phyloP scores from a whole-genome alignment of 1,140 invertebrate genomes.

The Cydia fagiglandana region DNA sequence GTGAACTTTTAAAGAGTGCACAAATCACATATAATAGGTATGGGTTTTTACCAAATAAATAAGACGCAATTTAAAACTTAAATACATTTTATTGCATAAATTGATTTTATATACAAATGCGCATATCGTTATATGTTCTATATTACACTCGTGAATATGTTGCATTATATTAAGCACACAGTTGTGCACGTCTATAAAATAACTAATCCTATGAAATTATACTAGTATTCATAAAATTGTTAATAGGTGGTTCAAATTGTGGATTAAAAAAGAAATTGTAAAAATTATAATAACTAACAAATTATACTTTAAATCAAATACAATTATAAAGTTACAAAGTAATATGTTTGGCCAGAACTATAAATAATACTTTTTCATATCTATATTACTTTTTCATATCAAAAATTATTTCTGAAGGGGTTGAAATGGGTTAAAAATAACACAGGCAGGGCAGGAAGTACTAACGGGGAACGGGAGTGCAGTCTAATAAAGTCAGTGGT shows the following conservation, averaged over 20 bases:
- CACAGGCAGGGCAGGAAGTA: too few species aligned
- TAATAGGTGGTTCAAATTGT: neutral
- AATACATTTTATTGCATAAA: slow-evolving; percentile 58
- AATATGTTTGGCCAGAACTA: too few species aligned
- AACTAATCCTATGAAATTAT: neutral
- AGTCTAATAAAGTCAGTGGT: too few species aligned
- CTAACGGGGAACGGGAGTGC: too few species aligned
- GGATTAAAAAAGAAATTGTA: neutral
- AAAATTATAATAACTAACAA: slow-evolving; percentile 3
- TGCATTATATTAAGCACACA: slow-evolving; percentile 35
- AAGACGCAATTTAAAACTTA: slow-evolving; percentile 41
- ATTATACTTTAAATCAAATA: neutral
- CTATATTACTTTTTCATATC: too few species aligned
- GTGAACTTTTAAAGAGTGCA: too few species aligned
- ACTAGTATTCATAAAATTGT: neutral
- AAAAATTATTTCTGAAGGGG: too few species aligned
- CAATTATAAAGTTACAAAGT: too few species aligned
- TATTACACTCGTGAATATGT: slow-evolving; percentile 35
- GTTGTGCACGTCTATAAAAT: neutral
- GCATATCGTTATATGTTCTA: slow-evolving; percentile 34
- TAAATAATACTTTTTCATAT: too few species aligned
- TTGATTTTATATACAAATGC: slow-evolving; percentile 64
- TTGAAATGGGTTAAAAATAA: too few species aligned
- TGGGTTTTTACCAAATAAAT: slow-evolving; percentile 13
- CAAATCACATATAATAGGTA: too few species aligned